Conservation (phyloP, 2,113 vertebrate species). For the Prietella phreatophila region DNA sequence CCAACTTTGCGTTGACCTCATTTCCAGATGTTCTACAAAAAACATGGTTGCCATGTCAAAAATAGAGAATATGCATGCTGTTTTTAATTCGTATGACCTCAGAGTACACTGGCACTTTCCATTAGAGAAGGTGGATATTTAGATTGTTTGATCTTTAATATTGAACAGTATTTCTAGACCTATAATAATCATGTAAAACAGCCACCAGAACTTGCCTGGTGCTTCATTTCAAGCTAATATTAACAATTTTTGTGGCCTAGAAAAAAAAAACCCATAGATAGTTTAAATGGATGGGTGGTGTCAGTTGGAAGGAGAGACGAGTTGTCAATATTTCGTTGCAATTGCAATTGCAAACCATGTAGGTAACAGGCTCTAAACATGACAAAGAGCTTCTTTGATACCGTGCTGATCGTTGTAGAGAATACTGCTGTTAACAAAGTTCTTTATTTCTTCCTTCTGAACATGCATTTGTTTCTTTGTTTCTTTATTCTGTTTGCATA, state of each 20-base stretch:
- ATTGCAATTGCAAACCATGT: neutral
- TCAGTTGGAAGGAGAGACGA: neutral
- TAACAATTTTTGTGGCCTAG: neutral
- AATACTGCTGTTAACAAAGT: neutral
- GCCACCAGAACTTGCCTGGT: neutral
- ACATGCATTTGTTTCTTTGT: neutral
- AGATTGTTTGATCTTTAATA: neutral
- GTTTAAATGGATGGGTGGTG: neutral
- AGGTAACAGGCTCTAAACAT: neutral
- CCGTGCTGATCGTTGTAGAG: neutral
- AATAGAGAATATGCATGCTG: neutral
- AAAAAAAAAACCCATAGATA: neutral
- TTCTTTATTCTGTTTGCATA: neutral
- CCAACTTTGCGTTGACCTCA: neutral
- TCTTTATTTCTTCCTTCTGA: neutral
- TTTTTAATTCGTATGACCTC: neutral
- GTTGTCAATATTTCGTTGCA: neutral
- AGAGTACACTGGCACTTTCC: neutral
- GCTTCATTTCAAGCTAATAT: neutral
- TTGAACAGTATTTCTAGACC: neutral
- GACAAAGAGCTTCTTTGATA: neutral
- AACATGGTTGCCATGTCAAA: neutral
- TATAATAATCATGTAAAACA: neutral
- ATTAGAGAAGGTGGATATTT: neutral
- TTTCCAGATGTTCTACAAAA: neutral